Conservation (phyloP, 2,888 invertebrate genomes). For the Uloborus plumipes region DNA sequence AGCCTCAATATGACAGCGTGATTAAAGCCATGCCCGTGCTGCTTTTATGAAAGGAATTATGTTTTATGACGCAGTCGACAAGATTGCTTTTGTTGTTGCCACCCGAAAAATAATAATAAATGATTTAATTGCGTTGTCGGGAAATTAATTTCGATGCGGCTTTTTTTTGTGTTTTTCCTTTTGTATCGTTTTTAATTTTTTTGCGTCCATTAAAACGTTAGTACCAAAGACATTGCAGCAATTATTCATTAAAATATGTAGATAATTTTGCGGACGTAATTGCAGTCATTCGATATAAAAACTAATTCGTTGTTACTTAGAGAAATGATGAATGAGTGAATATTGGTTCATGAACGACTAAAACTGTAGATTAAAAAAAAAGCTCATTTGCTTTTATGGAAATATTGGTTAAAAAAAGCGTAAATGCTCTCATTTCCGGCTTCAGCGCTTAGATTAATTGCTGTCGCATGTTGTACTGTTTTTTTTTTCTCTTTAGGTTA, state of each 20-base stretch:
- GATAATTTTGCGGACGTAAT: no score
- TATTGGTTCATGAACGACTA: no score
- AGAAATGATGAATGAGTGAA: no score
- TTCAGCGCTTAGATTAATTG: no score
- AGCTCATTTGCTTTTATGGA: no score
- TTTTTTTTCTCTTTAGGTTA: no score
- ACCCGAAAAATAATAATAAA: constrained; percentile 37
- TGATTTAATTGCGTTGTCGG: constrained; percentile 44
- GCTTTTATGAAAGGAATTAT: constrained; percentile 31
- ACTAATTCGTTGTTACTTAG: no score
- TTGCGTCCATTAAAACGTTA: background rate
- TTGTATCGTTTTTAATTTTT: constrained; percentile 43
- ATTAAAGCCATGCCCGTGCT: background rate
- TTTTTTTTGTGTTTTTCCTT: constrained; percentile 12
- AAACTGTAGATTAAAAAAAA: no score
- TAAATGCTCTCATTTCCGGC: no score
- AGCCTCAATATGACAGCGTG: constrained; percentile 47
- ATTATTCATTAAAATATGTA: background rate
- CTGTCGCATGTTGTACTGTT: no score
- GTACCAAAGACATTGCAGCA: background rate
- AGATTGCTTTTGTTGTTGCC: constrained; percentile 31
- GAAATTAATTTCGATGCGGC: constrained; percentile 37
- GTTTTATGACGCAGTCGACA: constrained; percentile 43
- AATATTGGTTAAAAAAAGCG: no score
- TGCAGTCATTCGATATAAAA: no score